Base-by-base conservation (phyloP, 2,888 invertebrate genomes). In the Andrena flavipes region DNA sequence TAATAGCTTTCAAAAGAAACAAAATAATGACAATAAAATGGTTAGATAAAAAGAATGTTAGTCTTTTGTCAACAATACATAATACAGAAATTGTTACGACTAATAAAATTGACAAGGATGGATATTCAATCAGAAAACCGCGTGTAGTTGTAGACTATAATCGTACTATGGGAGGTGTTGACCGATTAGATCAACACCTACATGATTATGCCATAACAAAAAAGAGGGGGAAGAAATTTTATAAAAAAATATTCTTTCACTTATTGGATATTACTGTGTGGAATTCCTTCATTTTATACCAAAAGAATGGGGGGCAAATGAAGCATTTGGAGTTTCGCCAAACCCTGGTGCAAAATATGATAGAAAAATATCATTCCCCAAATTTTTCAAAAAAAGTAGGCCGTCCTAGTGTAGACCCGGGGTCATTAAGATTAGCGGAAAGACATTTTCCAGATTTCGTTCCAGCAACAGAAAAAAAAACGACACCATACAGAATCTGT, bases 191-290 rank as follows among this genome's bases (percentile, higher is more conserved):
- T 56, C 56, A 56, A 13, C 56, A 29, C 10, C 13, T 56, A 26
- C 56, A 56, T 8, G 26, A 56, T 26, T 56, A 56, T 56, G 23
- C 56, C 23, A 26, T 23, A 7, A 56, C 4, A 10, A 23, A 23
- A 29, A 56, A 56, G 23, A 26, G 26, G 56, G 56, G 56, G 30
- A 56, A 56, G 23, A 56, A 56, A 56, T 56, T 4, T 23, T 56
- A 56, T 23, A 56, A 56, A 56, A 26, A 49, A 49, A 49, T 49
- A 49, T 49, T 49, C 49, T 49, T 49, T n/a, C 49, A 49, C n/a
- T 49, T 49, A n/a, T 49, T 49, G n/a, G 16, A 49, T 6, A 49
- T 49, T n/a, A 49, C 4, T n/a, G n/a, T 49, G 3, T 49, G 49
- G 49, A 49, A 49, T n/a, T 13, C 49, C 13, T 49, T 16, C 5